Evolutionary conservation across 2,797 vertebrate species (phyloP), one percentile per base, ranked within the genome.

Genomic region (Thunnus albacares): DNA sequence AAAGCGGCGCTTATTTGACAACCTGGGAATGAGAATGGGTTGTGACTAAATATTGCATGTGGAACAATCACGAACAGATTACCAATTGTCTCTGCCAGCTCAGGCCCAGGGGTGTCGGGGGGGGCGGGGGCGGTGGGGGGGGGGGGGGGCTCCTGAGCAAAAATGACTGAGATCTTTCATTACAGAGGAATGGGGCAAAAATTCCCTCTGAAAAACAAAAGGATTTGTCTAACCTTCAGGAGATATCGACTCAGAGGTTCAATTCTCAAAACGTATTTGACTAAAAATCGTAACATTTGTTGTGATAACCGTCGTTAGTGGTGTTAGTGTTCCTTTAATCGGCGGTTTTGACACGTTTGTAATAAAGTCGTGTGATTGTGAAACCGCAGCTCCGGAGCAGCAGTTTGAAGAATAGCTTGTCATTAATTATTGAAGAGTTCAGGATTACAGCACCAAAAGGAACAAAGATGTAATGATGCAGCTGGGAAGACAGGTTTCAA

Each of bases 381-480:
- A 26, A 75, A 14, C 71, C 35, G 0, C 41, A 17, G 82, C 75
- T 83, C 83, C 79, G 64, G 3, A 83, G 83, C 83, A 71, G 78
- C 71, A 88, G 66, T 87, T 85, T 62, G 52, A 68, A 60, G 77
- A 89, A 77, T 49, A 77, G 73, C 77, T 81, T 71, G 71, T 72
- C 85, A 87, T 91, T 81, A 86, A 90, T 88, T 88, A 92, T 89
- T 86, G 56, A 86, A 70, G 66, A 63, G 58, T 22, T 61, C 26
- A 3, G 17, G 35, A 82, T 79, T 79, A 51, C 57, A 61, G 74
- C 68, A 75, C 51, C 80, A 82, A 45, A 10, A 79, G 67, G 57
- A 82, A 73, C 61, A 41, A 56, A 38, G 60, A 68, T 12, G 74
- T 68, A 80, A 86, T 38, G 81, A 76, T 30, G 38, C 80, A 71